Evolutionary conservation across 2,113 vertebrate genomes (phyloP), one percentile per base, ranked within the genome.

Genomic region (Gracilinanus agilis): DNA sequence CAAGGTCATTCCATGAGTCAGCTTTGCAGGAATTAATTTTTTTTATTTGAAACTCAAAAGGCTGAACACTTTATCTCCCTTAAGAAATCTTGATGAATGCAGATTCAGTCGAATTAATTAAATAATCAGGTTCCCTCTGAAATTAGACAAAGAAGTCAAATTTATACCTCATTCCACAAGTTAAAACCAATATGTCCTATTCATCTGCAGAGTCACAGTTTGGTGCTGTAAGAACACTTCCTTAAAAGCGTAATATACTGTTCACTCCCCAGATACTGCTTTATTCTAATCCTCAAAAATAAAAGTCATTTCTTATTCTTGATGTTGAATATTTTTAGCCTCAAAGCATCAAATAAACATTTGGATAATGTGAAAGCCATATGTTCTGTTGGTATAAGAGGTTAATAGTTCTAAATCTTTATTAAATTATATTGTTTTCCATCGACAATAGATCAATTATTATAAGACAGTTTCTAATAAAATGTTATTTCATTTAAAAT

Each of bases 51-150:
- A 40, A 40, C n/a, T 19, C 67, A 40, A 40, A 8, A 83, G 8
- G n/a, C 67, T 40, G 40, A 83, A 5, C 19, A 6, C 24, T 94
- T 49, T 96, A n/a, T 95, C 61, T 93, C 44, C 13, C 44, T 92
- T 95, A 92, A 89, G n/a, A 34, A 96, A 90, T 67, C 10, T 92
- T 96, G 88, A 21, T 95, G 90, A 16, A 92, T 95, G 25, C 91
- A 54, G 49, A 49, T 93, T 96, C 96, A 93, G 67, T 94, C 95
- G 24, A 94, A 96, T n/a, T 92, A 95, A 92, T 44, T 94, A 90
- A 94, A 89, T 40, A 91, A 8, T 93, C 2, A 94, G 90, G 44
- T 95, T 95, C 95, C 67, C 90, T 96, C 94, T 97, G 93, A 83
- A 91, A 89, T 95, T 96, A 89, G 88, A 75, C 16, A 75, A 67